Conservation (phyloP, 2,797 vertebrate genomes). For the Liparis tanakae region DNA sequence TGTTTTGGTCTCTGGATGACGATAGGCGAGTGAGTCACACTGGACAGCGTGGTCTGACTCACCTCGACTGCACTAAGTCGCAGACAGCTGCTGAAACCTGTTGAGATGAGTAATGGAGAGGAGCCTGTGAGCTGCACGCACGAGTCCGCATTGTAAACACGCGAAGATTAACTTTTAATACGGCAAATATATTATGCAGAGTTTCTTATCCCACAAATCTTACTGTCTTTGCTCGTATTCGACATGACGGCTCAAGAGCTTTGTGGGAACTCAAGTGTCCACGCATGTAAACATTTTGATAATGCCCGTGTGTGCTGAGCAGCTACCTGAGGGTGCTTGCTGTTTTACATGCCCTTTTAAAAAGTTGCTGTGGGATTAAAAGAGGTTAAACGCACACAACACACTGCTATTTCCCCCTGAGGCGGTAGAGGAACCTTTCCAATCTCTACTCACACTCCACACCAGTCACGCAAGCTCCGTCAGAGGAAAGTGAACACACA, state of each 20-base stretch:
- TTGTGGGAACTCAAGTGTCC: slow-evolving; percentile 45
- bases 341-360: slow-evolving; percentile 79
- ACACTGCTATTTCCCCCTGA: slow-evolving; percentile 77
- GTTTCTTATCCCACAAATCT: not conserved
- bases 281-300: slow-evolving; percentile 41
- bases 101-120: slow-evolving; percentile 29
- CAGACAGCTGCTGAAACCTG: slow-evolving; percentile 57
- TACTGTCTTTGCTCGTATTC: slow-evolving; percentile 3
- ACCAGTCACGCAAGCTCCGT: slow-evolving; percentile 83
- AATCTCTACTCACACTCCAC: slow-evolving; percentile 71
- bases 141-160: slow-evolving; percentile 9
- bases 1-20: slow-evolving; percentile 41
- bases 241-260: slow-evolving; percentile 35
- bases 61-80: slow-evolving; percentile 22
- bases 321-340: slow-evolving; percentile 61
- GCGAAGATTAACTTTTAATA: not conserved
- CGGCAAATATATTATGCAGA: not conserved
- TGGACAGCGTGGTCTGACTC: slow-evolving; percentile 51
- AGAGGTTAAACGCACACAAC: slow-evolving; percentile 74
- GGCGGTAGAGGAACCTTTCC: slow-evolving; percentile 82
- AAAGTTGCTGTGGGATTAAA: slow-evolving; percentile 79
- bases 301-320: slow-evolving; percentile 31
- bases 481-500: slow-evolving; percentile 58
- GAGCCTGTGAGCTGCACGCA: slow-evolving; percentile 16
- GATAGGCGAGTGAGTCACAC: slow-evolving; percentile 51